Conservation (phyloP, 2,797 vertebrate species). For the Coranthus polyacanthus region DNA sequence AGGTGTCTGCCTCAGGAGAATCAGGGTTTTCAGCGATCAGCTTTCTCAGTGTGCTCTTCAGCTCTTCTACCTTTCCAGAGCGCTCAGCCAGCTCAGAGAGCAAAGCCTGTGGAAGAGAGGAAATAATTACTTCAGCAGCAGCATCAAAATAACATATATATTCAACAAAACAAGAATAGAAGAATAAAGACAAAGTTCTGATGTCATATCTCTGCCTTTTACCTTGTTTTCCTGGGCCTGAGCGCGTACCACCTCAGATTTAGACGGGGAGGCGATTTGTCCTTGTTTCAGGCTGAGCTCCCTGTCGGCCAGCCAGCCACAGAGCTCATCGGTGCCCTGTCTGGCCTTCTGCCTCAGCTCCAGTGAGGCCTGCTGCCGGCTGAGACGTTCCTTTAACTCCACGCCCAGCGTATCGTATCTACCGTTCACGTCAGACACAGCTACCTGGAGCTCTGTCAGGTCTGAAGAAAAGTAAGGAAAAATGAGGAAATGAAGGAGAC, state of each 20-base stretch:
- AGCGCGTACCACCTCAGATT: conserved; percentile 89
- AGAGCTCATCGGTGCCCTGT: conserved; percentile 83
- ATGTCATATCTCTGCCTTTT: background rate
- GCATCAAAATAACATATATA: background rate
- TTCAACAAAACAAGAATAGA: background rate
- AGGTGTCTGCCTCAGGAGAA: conserved; percentile 92
- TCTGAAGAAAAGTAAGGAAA: conserved; percentile 79
- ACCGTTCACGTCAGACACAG: conserved; percentile 90
- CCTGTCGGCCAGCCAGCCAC: conserved; percentile 90
- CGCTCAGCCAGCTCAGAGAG: conserved; percentile 93
- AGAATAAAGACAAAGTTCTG: background rate
- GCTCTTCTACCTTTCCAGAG: conserved; percentile 91
- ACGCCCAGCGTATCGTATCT: conserved; percentile 89
- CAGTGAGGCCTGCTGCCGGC: conserved; percentile 85
- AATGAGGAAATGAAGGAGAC: background rate
- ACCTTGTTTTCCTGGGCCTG: conserved; percentile 98
- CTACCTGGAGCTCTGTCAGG: conserved; percentile 95
- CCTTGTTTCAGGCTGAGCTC: conserved; percentile 84
- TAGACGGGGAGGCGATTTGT: conserved; percentile 89
- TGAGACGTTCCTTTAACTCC: conserved; percentile 83
- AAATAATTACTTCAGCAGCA: background rate
- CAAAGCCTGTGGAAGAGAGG: conserved; percentile 85
- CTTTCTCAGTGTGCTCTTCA: conserved; percentile 89
- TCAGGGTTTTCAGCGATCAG: conserved; percentile 92
- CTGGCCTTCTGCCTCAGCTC: conserved; percentile 87